A percentile compares a stretch with the other conserved stretches of the same genome.
phyloP scores from a whole-genome alignment of 1,140 invertebrate species.

The Triops cancriformis region DNA sequence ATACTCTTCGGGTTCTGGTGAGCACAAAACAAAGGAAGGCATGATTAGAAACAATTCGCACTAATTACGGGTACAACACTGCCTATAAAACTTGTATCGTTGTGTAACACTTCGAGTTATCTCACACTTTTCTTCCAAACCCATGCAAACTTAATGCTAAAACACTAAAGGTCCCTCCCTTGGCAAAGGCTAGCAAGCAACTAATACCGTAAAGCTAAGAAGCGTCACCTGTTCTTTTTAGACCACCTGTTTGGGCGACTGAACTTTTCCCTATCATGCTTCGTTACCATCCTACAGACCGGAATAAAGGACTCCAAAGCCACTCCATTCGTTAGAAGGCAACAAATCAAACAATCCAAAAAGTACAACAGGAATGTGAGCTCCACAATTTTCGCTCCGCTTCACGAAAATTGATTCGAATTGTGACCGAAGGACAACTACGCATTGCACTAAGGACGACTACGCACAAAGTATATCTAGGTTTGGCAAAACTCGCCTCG shows the following conservation, averaged over 20 bases:
- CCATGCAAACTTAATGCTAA: background rate
- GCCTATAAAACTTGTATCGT: background rate
- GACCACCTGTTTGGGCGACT: slow-evolving; percentile 9
- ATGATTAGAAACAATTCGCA: background rate
- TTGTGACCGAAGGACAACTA: too few relatives aligned
- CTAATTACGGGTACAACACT: background rate
- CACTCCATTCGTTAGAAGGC: background rate
- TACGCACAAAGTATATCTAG: too few relatives aligned
- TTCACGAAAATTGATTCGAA: too few relatives aligned
- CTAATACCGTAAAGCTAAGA: background rate
- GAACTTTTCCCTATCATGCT: slow-evolving; percentile 28
- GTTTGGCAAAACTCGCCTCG: too few relatives aligned
- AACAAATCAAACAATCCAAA: background rate
- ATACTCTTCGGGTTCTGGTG: slow-evolving; percentile 47
- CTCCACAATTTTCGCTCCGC: background rate
- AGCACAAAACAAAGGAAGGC: slow-evolving; percentile 31
- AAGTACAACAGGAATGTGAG: background rate
- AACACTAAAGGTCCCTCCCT: slow-evolving; percentile 11
- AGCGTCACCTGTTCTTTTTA: background rate
- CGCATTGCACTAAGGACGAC: too few relatives aligned
- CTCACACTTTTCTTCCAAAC: background rate
- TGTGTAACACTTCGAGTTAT: background rate
- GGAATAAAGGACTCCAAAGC: background rate
- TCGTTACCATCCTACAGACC: background rate
- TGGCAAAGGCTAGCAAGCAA: background rate